Evolutionary conservation across 2,888 invertebrate species (phyloP), one percentile per base, ranked within the genome.

Genomic region (Zootermopsis nevadensis): DNA sequence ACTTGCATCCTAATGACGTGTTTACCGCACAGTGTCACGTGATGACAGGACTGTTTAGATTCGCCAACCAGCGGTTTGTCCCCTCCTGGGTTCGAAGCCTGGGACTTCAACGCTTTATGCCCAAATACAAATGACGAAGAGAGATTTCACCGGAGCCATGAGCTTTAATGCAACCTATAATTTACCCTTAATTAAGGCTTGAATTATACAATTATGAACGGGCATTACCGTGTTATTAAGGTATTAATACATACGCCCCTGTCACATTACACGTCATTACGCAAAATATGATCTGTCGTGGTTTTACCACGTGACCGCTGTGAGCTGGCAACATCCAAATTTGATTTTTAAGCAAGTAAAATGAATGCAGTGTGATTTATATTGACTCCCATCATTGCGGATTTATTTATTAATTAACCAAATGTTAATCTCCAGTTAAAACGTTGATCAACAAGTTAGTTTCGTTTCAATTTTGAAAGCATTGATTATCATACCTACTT

Each of bases 1-100:
- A 79, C 79, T 79, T 55, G 83, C 82, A 82, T 82, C 82, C 84
- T 84, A 84, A 84, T 80, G 84, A 82, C 84, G 84, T 84, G 84
- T 84, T 84, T 84, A 82, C 84, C 80, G 82, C 82, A 15, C 69
- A 31, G 33, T 66, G 77, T 79, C 79, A 79, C 79, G 79, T 79
- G 79, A 79, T 66, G 79, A 79, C 79, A 79, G 27, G 79, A 79
- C 66, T 79, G 79, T 74, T n/a, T 74, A 33, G 35, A 72, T 38
- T 72, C 72, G 22, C 72, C 72, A 72, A 38, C 33, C 38, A 38
- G 38, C 42, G 10, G 24, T 8, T 27, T 38, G 35, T n/a, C 38
- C 74, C 24, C 74, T 74, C 74, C 24, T 38, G 74, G 74, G 12
- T n/a, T 74, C 74, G 38, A 74, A 74, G 22, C 74, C 12, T 12